phyloP scores from a whole-genome alignment of 2,113 vertebrate species.

The Gymnorhina tibicen region DNA sequence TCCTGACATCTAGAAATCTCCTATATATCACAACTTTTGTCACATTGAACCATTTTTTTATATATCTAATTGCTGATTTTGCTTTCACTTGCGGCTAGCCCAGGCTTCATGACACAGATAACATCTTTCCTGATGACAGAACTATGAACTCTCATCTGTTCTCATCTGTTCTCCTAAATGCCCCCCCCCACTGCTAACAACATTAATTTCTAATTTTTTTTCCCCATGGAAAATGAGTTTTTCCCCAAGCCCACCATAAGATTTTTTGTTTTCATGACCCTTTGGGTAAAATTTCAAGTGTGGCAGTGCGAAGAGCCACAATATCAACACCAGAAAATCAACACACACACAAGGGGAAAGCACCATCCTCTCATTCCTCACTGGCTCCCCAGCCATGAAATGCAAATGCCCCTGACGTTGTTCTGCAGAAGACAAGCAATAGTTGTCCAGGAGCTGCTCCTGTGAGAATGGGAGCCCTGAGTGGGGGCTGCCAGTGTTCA shows the following conservation, averaged over 20 bases:
- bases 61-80: not conserved
- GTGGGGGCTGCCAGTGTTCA: accelerated
- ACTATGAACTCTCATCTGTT: not conserved
- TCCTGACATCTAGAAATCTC: not conserved
- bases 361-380: not conserved
- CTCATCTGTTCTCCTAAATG: not conserved
- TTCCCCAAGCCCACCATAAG: not conserved
- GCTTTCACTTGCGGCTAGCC: not conserved
- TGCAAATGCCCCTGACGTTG: accelerated
- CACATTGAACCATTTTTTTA: not conserved
- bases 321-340: not conserved
- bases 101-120: not conserved
- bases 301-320: not conserved
- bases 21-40: not conserved
- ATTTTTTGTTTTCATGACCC: not conserved
- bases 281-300: not conserved
- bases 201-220: not conserved
- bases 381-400: not conserved
- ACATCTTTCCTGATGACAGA: not conserved
- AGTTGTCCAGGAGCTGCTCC: not conserved
- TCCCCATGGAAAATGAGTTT: not conserved
- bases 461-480: accelerated
- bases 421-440: not conserved
- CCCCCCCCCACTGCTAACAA: not conserved
- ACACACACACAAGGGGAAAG: not conserved